Evolutionary conservation across 1,140 invertebrate genomes (phyloP), one percentile per base, ranked within the genome.

Genomic region (Triops longicaudatus): DNA sequence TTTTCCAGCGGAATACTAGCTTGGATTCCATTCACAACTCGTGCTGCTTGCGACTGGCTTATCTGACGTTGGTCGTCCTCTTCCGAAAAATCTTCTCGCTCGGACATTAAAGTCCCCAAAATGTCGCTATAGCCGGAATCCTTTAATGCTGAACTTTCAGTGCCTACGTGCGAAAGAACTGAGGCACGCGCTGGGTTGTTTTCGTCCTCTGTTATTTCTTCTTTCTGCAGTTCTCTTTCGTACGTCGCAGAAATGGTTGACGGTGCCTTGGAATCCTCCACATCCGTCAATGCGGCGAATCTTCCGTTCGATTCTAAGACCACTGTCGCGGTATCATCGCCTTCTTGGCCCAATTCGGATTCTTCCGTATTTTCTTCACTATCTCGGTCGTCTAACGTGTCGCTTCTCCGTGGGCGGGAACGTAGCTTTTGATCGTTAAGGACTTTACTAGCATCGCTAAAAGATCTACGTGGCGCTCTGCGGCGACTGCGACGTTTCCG

Each of bases 101-200:
- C 74, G 74, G 74, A 75, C 22, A 75, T 43, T 44, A 72, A 73
- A 26, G 63, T 22, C 12, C 76, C 76, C 17, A 73, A 17, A 5
- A 77, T 26, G 41, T 77, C 76, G 43, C 76, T 77, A 37, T 73
- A 73, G 12, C 76, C 76, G 22, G 76, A 77, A 73, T 77, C 76
- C 22, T 77, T 77, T 14, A 73, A 73, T 1, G 22, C 76, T 7
- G 76, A 76, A 26, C 76, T 77, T n/a, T 77, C 76, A 31, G 76
- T 73, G n/a, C 76, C 76, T 1, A 77, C 41, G 26, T 73, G 73
- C n/a, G 76, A 77, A 63, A 77, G 6, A 41, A 74, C 72, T 12
- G 76, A 77, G 4, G 73, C 72, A 3, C 63, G 26, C 44, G 74
- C 74, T 42, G 4, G 41, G 41, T 6, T 75, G 4, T 2, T 41